Evolutionary conservation across 2,797 vertebrate genomes (phyloP), one percentile per base, ranked within the genome.

Genomic region (Rhinatrema bivittatum): DNA sequence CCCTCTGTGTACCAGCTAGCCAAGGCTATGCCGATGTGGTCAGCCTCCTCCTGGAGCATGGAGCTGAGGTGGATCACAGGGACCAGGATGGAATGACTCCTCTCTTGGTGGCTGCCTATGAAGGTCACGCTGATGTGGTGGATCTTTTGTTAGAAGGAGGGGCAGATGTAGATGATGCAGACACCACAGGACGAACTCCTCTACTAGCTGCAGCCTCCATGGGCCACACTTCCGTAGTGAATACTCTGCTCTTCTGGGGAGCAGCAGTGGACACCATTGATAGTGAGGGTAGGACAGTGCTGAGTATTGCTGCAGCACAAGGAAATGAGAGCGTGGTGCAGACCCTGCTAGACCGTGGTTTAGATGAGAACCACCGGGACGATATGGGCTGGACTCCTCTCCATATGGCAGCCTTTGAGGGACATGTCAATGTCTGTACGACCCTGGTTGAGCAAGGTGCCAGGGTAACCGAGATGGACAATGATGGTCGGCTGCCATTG

Each of bases 311-410:
- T 15, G 84, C 87, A 1, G 81, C 79, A 1, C 77, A 70, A 16
- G 84, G 86, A 20, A 86, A 76, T 4, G 16, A 72, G 4, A 81
- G 84, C 21, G 81, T 85, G 12, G 87, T 87, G 2, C 60, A 70
- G 2, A 60, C 78, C 4, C 67, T 91, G 40, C 54, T 91, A 34
- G 78, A 84, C 26, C 66, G 85, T 30, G 88, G 88, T 10, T 66
- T 91, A 39, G 85, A 90, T 9, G 83, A 86, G 56, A 90, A 87
- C 56, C 86, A 88, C 52, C 81, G 82, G 36, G 88, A 91, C n/a
- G 78, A 82, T 29, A 50, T 87, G 6, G 88, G 87, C 39, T 90
- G 88, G 88, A 87, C 87, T 2, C 86, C 87, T 1, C 49, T 89
- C 16, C 88, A 90, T 7, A 68, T 85, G 12, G 87, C 85, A 2